Conservation (phyloP, 1,140 invertebrate genomes). For the Eufriesea mexicana region DNA sequence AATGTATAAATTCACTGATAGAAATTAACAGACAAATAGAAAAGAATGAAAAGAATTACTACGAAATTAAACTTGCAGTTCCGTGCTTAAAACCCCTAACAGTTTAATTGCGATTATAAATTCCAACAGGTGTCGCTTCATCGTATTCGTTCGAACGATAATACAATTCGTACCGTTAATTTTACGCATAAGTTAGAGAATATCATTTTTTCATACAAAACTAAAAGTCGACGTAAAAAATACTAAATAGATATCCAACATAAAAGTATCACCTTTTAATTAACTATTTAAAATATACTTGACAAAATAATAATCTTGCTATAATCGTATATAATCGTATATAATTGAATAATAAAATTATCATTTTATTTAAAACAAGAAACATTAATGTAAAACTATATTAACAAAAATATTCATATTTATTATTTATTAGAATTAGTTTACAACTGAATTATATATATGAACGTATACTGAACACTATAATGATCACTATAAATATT, state of each 20-base stretch:
- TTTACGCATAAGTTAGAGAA: not conserved
- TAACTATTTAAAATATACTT: not conserved
- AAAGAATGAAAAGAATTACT: not conserved
- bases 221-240: not conserved
- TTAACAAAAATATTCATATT: not conserved
- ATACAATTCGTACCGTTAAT: not conserved
- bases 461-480: not conserved
- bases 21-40: not conserved
- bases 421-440: not conserved
- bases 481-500: not conserved
- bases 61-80: not conserved
- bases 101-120: not conserved
- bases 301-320: not conserved
- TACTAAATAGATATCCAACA: not conserved
- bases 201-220: not conserved
- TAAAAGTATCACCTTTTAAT: not conserved
- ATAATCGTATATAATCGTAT: not conserved
- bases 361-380: too few relatives aligned
- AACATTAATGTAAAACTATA: not conserved
- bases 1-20: not conserved
- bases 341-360: not conserved
- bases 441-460: not conserved
- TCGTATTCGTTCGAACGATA: not conserved
- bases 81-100: not conserved
- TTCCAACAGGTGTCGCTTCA: constrained; percentile 40